These are phyloP conservation scores for Triops cancriformis DNA, from an alignment of 1,140 invertebrate species.

Conservation along the genomic window DNA sequence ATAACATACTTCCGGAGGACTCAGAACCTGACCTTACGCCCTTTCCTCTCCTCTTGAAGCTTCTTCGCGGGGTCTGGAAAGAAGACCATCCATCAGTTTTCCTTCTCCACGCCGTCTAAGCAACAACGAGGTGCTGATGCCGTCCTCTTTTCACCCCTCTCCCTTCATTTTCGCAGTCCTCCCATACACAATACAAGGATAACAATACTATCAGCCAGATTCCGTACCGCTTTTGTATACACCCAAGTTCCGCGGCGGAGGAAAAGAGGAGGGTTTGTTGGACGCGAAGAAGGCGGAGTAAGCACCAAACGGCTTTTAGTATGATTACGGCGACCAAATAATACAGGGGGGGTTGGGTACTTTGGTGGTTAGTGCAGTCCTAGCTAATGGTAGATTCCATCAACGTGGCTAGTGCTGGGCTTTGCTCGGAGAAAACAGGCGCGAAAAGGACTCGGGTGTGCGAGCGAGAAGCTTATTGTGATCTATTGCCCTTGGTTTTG, in stretches of 20 bases:
- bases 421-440: too few relatives aligned
- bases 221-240: not conserved
- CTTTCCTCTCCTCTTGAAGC: not conserved
- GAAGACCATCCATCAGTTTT: not conserved
- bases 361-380: not conserved
- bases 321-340: not conserved
- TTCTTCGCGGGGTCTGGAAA: not conserved
- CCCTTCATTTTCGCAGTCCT: not conserved
- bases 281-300: not conserved
- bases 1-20: conserved; percentile 12
- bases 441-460: not conserved
- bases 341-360: not conserved
- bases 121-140: not conserved
- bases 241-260: not conserved
- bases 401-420: not conserved
- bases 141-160: not conserved
- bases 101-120: not conserved
- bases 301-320: conserved; percentile 2
- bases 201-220: not conserved
- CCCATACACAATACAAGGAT: not conserved
- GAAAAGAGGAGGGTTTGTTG: not conserved
- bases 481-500: not conserved
- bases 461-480: not conserved
- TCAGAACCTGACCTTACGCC: not conserved
- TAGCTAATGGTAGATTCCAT: not conserved